Percentiles rank a stretch among this genome's conserved stretches.
phyloP scores from a whole-genome alignment of 2,888 invertebrate genomes.

The Mantis religiosa region DNA sequence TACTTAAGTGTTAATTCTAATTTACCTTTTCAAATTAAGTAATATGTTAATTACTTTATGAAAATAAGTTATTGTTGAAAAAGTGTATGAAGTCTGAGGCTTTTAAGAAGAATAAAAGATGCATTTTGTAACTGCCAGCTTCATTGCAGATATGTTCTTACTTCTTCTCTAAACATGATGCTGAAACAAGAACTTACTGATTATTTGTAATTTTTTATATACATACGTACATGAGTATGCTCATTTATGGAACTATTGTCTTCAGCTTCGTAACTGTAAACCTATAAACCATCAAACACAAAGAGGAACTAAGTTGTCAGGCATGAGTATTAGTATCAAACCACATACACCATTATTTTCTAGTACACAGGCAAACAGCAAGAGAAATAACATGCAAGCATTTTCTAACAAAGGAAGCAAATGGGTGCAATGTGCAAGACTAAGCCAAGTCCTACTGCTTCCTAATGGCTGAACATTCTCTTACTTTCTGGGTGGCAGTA shows the following conservation, averaged over 20 bases:
- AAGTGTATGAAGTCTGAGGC: not conserved
- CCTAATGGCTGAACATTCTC: conserved; percentile 56
- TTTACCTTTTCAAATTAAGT: too few relatives aligned
- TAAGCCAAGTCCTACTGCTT: not conserved
- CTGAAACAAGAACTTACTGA: conserved; percentile 32
- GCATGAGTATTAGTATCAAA: conserved; percentile 1
- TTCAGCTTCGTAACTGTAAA: conserved; percentile 38
- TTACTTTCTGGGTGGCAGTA: conserved; percentile 68
- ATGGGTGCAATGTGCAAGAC: not conserved
- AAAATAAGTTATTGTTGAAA: not conserved
- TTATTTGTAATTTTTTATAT: conserved; percentile 41
- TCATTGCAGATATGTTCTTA: not conserved
- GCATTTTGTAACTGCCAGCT: not conserved
- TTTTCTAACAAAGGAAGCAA: not conserved
- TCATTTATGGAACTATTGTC: conserved; percentile 61
- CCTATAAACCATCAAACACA: conserved; percentile 61
- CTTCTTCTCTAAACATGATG: conserved; percentile 22
- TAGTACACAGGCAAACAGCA: not conserved
- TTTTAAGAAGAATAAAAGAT: not conserved
- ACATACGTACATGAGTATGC: conserved; percentile 67
- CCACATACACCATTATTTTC: not conserved
- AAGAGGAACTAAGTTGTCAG: conserved; percentile 22
- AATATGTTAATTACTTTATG: not conserved
- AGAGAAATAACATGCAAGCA: not conserved
- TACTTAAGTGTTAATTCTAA: too few relatives aligned